Evolutionary conservation across 2,888 invertebrate species (phyloP).

Genomic region (Mimachlamys varia): DNA sequence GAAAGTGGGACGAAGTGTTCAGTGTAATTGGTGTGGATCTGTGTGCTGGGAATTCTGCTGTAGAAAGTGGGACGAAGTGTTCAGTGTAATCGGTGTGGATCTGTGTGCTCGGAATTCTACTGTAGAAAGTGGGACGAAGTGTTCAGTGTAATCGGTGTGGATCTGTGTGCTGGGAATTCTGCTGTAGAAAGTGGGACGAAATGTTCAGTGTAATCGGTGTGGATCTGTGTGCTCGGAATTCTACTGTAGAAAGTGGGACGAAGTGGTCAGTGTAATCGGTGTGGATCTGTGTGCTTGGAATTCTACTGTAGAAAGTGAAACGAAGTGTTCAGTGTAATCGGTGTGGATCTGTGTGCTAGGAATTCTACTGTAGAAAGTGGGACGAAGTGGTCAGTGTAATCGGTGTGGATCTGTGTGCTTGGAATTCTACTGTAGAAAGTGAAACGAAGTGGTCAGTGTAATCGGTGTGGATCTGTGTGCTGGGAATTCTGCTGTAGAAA

Average conservation of each 20-base stretch:
- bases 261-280: not conserved
- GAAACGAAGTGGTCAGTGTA: not conserved
- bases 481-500: not conserved
- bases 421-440: conserved; percentile 4
- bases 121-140: not conserved
- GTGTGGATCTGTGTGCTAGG: not conserved
- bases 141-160: not conserved
- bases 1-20: not conserved
- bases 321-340: not conserved
- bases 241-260: not conserved
- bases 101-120: not conserved
- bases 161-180: conserved; percentile 16
- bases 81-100: not conserved
- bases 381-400: not conserved
- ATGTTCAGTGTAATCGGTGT: not conserved
- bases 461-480: not conserved
- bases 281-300: conserved; percentile 6
- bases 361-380: not conserved
- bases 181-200: not conserved
- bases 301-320: not conserved
- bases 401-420: not conserved
- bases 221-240: conserved; percentile 23
- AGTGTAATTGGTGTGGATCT: not conserved
- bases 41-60: not conserved
- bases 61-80: not conserved